Conservation (phyloP, 2,888 invertebrate species). For the Agriopis leucophaearia region DNA sequence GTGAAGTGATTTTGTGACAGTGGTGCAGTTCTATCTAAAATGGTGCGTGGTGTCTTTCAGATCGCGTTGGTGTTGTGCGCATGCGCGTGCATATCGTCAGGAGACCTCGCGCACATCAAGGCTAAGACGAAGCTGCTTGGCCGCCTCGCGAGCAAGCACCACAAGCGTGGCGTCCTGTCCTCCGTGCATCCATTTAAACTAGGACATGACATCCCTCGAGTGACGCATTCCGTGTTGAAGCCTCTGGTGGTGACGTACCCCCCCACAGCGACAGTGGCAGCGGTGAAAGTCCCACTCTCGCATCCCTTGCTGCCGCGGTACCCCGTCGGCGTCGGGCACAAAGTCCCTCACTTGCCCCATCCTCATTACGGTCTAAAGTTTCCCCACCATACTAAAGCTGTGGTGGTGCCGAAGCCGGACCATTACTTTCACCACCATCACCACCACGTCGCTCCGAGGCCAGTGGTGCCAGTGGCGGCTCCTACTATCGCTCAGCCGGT, state of each 20-base stretch:
- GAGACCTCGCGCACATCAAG: constrained; percentile 70
- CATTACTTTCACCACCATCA: constrained; percentile 80
- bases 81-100: constrained; percentile 62
- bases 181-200: constrained; percentile 79
- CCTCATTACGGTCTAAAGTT: constrained; percentile 74
- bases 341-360: constrained; percentile 66
- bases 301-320: constrained; percentile 66
- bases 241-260: constrained; percentile 81
- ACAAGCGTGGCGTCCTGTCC: constrained; percentile 76
- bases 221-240: constrained; percentile 80
- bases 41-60: constrained; percentile 74
- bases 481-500: constrained; percentile 65
- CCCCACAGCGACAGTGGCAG: constrained; percentile 75
- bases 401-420: constrained; percentile 66
- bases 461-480: constrained; percentile 65
- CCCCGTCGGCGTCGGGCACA: constrained; percentile 73
- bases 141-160: constrained; percentile 66
- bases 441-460: constrained; percentile 73
- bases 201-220: constrained; percentile 79
- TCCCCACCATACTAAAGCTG: constrained; percentile 68
- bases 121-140: constrained; percentile 68
- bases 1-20: constrained; percentile 46
- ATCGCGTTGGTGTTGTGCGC: constrained; percentile 72
- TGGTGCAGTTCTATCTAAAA: constrained; percentile 49
- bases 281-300: constrained; percentile 76